These are phyloP conservation scores for Telmatherina bonti DNA, from an alignment of 2,797 vertebrate species.

Conservation along the genomic window DNA sequence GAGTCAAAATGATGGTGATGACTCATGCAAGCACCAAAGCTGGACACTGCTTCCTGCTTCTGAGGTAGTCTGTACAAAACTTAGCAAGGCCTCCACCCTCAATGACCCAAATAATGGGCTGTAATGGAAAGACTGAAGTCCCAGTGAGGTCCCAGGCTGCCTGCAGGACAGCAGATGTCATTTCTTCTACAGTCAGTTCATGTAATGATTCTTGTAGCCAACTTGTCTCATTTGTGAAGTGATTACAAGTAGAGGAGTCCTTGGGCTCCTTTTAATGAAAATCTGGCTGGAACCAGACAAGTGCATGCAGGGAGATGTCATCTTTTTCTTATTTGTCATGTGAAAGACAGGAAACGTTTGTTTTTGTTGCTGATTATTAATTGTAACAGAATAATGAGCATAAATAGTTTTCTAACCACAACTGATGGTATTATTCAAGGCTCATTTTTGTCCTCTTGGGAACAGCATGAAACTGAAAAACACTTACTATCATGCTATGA, in stretches of 20 bases:
- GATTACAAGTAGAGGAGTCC: slow-evolving; percentile 38
- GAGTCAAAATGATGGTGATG: slow-evolving; percentile 44
- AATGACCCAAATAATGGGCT: slow-evolving; percentile 43
- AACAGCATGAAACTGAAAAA: background rate
- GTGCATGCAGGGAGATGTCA: background rate
- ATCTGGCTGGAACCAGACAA: slow-evolving; percentile 35
- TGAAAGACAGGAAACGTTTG: background rate
- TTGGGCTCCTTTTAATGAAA: slow-evolving; percentile 45
- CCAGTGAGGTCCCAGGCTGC: slow-evolving; percentile 29
- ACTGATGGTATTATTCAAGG: too few species aligned
- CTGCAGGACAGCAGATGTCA: slow-evolving; percentile 34
- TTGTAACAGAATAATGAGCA: background rate
- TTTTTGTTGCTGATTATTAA: background rate
- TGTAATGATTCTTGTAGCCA: slow-evolving; percentile 15
- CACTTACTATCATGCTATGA: background rate
- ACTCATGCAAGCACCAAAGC: slow-evolving; percentile 39
- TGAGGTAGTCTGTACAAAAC: slow-evolving; percentile 40
- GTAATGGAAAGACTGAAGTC: slow-evolving; percentile 54
- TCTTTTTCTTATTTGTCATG: slow-evolving; percentile 9
- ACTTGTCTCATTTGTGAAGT: slow-evolving; percentile 39
- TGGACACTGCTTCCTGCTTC: slow-evolving; percentile 33
- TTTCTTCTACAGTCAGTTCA: slow-evolving; percentile 54
- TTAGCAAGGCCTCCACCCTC: slow-evolving; percentile 45
- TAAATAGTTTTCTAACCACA: too few species aligned
- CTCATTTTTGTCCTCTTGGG: background rate